Evolutionary conservation across 2,888 invertebrate genomes (phyloP).

Genomic region (Girardia tigrina): DNA sequence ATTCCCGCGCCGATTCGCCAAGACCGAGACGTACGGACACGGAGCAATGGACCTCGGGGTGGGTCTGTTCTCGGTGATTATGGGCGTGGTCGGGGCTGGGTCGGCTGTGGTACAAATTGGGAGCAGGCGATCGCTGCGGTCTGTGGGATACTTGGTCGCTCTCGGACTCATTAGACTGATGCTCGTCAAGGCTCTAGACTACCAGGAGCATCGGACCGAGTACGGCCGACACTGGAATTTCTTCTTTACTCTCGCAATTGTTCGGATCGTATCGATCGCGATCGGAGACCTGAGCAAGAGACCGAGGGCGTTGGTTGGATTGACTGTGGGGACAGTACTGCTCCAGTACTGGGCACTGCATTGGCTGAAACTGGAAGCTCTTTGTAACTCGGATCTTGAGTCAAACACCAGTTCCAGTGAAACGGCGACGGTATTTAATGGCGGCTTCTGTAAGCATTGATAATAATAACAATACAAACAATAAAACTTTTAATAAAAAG

Average conservation of each 20-base stretch:
- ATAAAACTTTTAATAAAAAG: too few relatives aligned
- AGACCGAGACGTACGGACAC: slow-evolving; percentile 70
- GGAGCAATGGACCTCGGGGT: slow-evolving; percentile 84
- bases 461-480: too few relatives aligned
- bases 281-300: too few relatives aligned
- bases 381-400: too few relatives aligned
- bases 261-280: neutral
- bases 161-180: slow-evolving; percentile 9
- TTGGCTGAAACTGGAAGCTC: too few relatives aligned
- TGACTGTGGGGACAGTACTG: too few relatives aligned
- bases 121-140: neutral
- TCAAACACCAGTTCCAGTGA: too few relatives aligned
- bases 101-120: too few relatives aligned
- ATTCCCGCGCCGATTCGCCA: slow-evolving; percentile 72
- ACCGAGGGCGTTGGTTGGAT: too few relatives aligned
- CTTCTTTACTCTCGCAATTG: slow-evolving; percentile 71
- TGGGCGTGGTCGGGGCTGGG: neutral
- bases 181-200: slow-evolving; percentile 51
- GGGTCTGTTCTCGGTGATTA: slow-evolving; percentile 68
- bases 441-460: too few relatives aligned
- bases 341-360: too few relatives aligned
- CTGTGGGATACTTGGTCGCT: neutral
- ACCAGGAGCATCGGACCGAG: slow-evolving; percentile 74
- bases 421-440: too few relatives aligned
- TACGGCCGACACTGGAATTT: slow-evolving; percentile 98